Evolutionary conservation across 2,888 invertebrate species (phyloP).

Genomic region (Philereme transversata): DNA sequence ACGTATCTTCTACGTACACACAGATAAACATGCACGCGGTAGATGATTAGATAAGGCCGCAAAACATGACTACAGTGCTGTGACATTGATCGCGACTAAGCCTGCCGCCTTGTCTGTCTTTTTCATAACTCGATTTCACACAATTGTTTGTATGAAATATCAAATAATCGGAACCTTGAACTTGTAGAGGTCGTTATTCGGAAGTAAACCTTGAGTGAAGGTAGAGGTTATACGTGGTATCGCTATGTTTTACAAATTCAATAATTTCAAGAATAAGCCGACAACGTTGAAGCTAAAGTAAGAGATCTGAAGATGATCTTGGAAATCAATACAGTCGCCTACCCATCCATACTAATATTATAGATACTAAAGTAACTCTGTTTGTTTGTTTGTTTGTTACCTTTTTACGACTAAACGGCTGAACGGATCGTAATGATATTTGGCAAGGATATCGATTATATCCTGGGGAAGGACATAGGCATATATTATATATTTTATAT

Average conservation of each 20-base stretch:
- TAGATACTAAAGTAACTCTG: no score
- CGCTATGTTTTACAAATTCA: not conserved
- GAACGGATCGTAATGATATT: no score
- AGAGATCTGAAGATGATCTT: no score
- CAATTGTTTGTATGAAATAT: not conserved
- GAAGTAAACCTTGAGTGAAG: slow-evolving; percentile 4
- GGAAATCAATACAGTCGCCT: no score
- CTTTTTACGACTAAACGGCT: no score
- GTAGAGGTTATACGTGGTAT: not conserved
- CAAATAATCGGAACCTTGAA: slow-evolving; percentile 10
- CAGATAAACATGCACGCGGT: slow-evolving; percentile 14
- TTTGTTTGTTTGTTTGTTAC: no score
- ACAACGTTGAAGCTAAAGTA: no score
- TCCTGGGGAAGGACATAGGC: no score
- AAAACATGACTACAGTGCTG: slow-evolving; percentile 2
- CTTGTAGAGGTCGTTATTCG: slow-evolving; percentile 5
- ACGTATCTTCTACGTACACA: slow-evolving; percentile 4
- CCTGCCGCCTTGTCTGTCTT: slow-evolving; percentile 19
- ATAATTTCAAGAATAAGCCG: no score
- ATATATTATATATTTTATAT: no score
- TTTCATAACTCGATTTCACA: not conserved
- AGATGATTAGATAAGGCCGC: slow-evolving; percentile 23
- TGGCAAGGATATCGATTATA: no score
- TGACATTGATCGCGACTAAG: slow-evolving; percentile 27
- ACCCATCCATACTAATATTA: no score